These are phyloP conservation scores for Pogonomyrmex californicus DNA, from an alignment of 1,140 invertebrate species.

Conservation along the genomic window DNA sequence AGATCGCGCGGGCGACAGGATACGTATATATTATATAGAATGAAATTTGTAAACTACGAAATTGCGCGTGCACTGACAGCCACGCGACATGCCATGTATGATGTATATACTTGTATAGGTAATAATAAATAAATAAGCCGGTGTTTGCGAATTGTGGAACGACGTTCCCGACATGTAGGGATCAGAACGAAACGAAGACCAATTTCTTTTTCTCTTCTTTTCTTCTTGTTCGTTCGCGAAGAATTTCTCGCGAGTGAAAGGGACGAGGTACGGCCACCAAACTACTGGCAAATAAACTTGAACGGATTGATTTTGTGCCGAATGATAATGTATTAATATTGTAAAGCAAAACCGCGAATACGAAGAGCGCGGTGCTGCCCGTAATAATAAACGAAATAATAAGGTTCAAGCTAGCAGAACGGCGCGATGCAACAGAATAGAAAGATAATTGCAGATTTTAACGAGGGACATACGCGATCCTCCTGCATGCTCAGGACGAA, in stretches of 20 bases:
- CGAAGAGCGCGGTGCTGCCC: background rate
- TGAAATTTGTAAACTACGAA: conserved; percentile 65
- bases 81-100: conserved; percentile 50
- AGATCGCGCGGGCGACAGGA: conserved; percentile 24
- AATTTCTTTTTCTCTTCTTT: conserved; percentile 19
- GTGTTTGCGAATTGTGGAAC: conserved; percentile 50
- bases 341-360: background rate
- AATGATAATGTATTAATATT: conserved; percentile 25
- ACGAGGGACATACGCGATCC: background rate
- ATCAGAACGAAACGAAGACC: conserved; percentile 66
- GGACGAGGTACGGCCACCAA: background rate
- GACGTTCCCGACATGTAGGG: conserved; percentile 24
- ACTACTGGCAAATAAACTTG: background rate
- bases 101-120: conserved; percentile 86
- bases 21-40: conserved; percentile 36
- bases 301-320: conserved; percentile 22
- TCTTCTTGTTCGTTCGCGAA: background rate
- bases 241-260: conserved; percentile 2
- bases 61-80: background rate
- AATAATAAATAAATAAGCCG: conserved; percentile 65
- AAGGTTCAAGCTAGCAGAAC: background rate
- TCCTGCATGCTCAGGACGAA: background rate
- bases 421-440: background rate
- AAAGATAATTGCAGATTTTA: conserved; percentile 13
- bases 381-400: conserved; percentile 51